Percentiles rank a stretch among this genome's conserved stretches.
phyloP scores from a whole-genome alignment of 2,888 invertebrate species.

The Ramazzottius varieornatus region DNA sequence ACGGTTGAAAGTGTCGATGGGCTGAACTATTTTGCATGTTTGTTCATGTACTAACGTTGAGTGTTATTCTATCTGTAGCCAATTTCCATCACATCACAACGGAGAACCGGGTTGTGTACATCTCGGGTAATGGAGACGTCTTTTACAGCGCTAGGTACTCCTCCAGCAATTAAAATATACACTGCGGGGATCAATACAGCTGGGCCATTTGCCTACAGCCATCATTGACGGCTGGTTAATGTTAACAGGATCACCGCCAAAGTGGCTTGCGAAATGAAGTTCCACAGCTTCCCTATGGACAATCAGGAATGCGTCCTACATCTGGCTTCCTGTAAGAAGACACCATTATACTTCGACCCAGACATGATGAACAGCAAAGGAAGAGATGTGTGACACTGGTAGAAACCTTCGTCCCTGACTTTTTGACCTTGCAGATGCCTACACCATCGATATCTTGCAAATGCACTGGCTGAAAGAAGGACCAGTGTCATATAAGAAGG shows the following conservation, averaged over 20 bases:
- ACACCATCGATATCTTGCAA: background rate
- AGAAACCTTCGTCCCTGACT: background rate
- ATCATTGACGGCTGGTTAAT: too few species aligned
- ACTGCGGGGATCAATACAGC: too few species aligned
- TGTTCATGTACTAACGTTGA: too few species aligned
- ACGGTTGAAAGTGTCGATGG: too few species aligned
- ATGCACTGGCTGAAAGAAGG: background rate
- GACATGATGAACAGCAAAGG: background rate
- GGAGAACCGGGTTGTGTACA: background rate
- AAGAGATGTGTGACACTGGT: background rate
- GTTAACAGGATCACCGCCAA: background rate
- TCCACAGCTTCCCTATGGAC: conserved; percentile 2
- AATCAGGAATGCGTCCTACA: background rate
- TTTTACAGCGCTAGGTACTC: background rate
- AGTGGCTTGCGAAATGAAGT: conserved; percentile 1
- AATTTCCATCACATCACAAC: background rate
- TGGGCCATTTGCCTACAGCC: too few species aligned
- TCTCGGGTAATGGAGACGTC: background rate
- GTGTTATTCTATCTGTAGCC: too few species aligned
- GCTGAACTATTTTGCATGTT: too few species aligned
- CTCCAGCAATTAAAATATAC: too few species aligned
- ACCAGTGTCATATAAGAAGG: background rate
- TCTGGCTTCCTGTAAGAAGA: background rate
- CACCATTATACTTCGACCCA: too few species aligned
- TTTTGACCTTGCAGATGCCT: background rate